phyloP scores from a whole-genome alignment of 2,888 invertebrate species.

The Allophyes oxyacanthae region DNA sequence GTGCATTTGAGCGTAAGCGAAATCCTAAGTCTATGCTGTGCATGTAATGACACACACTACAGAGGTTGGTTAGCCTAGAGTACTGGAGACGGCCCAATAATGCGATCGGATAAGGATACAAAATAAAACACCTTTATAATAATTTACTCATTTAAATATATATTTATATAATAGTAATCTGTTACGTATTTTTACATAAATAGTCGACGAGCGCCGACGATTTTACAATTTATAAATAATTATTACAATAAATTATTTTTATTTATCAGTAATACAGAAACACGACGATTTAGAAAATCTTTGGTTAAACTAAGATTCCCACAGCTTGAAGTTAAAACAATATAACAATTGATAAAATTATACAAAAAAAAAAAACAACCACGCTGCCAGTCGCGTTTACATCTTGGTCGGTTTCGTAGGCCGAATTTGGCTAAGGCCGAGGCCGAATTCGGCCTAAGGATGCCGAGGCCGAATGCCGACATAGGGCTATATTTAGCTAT shows the following conservation, averaged over 20 bases:
- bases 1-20: no score
- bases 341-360: slow-evolving; percentile 71
- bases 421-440: slow-evolving; percentile 23
- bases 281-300: slow-evolving; percentile 73
- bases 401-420: slow-evolving; percentile 37
- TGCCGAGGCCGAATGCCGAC: slow-evolving; percentile 34
- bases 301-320: slow-evolving; percentile 80
- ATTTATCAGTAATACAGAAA: slow-evolving; percentile 69
- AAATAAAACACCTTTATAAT: slow-evolving; percentile 60
- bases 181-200: slow-evolving; percentile 79
- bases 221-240: slow-evolving; percentile 60
- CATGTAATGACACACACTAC: no score
- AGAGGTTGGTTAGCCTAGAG: no score
- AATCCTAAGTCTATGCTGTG: no score
- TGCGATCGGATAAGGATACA: no score
- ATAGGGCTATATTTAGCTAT: slow-evolving; percentile 34
- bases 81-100: no score
- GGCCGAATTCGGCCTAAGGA: slow-evolving; percentile 41
- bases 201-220: slow-evolving; percentile 47
- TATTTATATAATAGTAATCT: slow-evolving; percentile 83
- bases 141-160: slow-evolving; percentile 84
- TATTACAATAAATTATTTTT: slow-evolving; percentile 70
- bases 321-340: slow-evolving; percentile 71
- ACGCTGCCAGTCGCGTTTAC: slow-evolving; percentile 61
- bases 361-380: slow-evolving; percentile 68